Base-by-base conservation (phyloP, 2,113 vertebrate species). In the Leucosticte australis region DNA sequence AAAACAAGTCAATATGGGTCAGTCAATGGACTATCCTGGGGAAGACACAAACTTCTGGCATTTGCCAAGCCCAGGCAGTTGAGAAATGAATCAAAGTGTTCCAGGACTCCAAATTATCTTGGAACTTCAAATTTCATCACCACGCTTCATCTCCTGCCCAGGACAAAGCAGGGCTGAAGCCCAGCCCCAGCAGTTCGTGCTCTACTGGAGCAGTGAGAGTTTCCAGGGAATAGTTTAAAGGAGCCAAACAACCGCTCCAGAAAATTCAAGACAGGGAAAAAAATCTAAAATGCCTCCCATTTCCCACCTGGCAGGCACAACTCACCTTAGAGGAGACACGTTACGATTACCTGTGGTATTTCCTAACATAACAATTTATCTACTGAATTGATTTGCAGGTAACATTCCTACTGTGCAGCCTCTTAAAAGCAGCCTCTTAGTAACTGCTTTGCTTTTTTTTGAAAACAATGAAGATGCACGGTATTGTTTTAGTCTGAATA, bases 381-480 rank as follows among this genome's bases (percentile, higher is more conserved):
- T 87, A 57, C 74, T 62, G 69, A 79, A 78, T 17, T 41, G 69
- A 87, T 90, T 89, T 84, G 89, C 92, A 95, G 90, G 88, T 86
- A 90, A 70, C 17, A 69, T n/a, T 83, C 83, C 87, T n/a, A 83
- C 86, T n/a, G 52, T 24, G 69, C 67, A 84, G 92, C 76, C 42
- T 94, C 87, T 87, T 93, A 90, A 92, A 95, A 96, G 84, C 81
- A 92, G 83, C 77, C 69, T 82, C 90, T 90, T 84, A 46, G 81
- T 76, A 95, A 95, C 92, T 94, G 89, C 60, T 95, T 92, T 73
- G 59, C 85, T 96, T 94, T 95, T 84, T 95, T 94, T 95, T 91
- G 85, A 94, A 97, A 92, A 90, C 96, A 97, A 81, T 90, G 86
- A 55, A 95, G 82, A 91, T 41, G 90, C 78, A 86, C 6, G 19